Evolutionary conservation across 2,888 invertebrate species (phyloP), one percentile per base, ranked within the genome.

Genomic region (Aleiodes testaceus): DNA sequence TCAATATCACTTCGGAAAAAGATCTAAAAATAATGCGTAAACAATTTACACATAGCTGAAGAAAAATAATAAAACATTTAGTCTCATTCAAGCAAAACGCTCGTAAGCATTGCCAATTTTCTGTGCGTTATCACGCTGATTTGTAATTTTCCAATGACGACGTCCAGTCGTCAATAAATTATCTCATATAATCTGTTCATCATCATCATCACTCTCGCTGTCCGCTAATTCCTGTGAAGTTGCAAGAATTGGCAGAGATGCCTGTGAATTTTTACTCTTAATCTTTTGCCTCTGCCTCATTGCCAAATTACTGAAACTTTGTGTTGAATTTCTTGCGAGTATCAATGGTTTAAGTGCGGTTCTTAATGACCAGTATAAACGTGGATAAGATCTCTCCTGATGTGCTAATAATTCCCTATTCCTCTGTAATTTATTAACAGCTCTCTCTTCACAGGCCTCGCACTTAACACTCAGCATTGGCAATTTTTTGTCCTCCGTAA

Each of bases 261-360:
- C 89, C 90, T 81, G 90, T 90, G 72, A 90, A 89, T 30, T 12
- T 61, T 71, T 75, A 1, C 70, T 14, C 30, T 76, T 77, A 3
- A 91, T 9, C 90, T 90, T 75, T 91, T 90, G 70, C 67, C 74
- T 74, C 55, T 77, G 77, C 66, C 76, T 72, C 45, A 78, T 72
- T 69, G 61, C 63, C 18, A 73, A 73, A 66, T 69, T 53, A 53
- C 70, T 63, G 18, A 59, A 3, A 0, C 36, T 16, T 36, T 73
- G 72, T 53, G 76, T 22, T 26, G 36, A 59, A 16, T 81, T 79
- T 49, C 81, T 80, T 74, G 92, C 91, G 76, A 91, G 91, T 81
- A 95, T 92, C 65, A 95, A 88, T 0, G 95, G 95, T 79, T 93
- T 92, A 75, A 96, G 87, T n/a, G 95, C 95, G 20, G 91, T 90